Evolutionary conservation across 1,140 invertebrate species (phyloP).

Genomic region (Ptiloglossa arizonensis): DNA sequence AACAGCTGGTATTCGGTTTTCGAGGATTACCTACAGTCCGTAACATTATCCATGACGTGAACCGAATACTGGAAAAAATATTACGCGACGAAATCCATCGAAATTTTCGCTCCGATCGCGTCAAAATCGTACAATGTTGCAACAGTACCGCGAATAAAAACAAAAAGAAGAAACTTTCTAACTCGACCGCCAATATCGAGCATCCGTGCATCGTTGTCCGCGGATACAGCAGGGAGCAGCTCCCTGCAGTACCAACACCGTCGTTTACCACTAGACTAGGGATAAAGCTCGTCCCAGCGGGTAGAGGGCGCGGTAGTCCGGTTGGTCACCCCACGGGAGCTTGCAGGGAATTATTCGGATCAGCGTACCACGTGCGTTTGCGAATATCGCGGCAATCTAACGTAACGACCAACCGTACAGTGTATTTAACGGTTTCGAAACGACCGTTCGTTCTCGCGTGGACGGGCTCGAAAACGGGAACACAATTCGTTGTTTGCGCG

Average conservation of each 20-base stretch:
- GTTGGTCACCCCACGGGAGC: background rate
- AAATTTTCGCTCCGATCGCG: background rate
- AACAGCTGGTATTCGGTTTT: background rate
- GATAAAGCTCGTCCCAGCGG: background rate
- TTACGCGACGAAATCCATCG: background rate
- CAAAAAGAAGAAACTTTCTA: too few relatives aligned
- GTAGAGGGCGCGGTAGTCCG: constrained; percentile 34
- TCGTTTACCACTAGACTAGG: background rate
- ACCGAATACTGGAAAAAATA: too few relatives aligned
- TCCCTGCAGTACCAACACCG: constrained; percentile 46
- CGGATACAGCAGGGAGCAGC: background rate
- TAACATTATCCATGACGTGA: background rate
- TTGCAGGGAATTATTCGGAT: constrained; percentile 32
- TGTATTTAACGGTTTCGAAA: background rate
- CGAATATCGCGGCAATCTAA: constrained; percentile 20
- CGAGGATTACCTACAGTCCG: background rate
- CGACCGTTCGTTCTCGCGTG: too few relatives aligned
- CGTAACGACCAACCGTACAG: background rate
- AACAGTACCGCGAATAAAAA: background rate
- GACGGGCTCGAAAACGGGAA: background rate
- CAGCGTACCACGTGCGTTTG: constrained; percentile 51
- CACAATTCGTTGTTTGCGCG: background rate
- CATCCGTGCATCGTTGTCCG: background rate
- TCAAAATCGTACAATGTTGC: background rate
- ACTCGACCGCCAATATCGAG: background rate